Evolutionary conservation across 2,113 vertebrate species (phyloP).

Genomic region (Onychostruthus taczanowskii): DNA sequence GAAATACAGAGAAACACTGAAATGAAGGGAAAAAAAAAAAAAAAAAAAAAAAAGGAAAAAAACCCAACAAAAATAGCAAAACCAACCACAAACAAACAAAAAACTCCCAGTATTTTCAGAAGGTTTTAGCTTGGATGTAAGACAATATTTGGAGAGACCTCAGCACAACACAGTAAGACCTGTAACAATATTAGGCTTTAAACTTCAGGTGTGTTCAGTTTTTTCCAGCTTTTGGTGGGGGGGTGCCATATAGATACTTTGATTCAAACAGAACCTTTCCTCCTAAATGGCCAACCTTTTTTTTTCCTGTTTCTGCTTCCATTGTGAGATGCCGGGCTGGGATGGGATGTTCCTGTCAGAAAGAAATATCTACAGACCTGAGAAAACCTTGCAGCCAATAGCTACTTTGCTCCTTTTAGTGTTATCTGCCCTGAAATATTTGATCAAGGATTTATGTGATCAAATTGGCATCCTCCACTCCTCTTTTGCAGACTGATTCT

Average conservation of each 20-base stretch:
- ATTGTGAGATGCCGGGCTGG: not conserved
- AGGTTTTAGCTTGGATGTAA: not conserved
- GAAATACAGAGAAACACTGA: not conserved
- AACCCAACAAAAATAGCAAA: not conserved
- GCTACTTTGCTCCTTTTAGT: not conserved
- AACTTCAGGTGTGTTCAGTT: not conserved
- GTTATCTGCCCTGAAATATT: not conserved
- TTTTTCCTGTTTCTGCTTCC: not conserved
- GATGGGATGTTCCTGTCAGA: not conserved
- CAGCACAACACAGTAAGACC: not conserved
- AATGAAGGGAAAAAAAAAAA: not conserved
- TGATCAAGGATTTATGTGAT: not conserved
- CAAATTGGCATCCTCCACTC: not conserved
- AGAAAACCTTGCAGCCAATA: not conserved
- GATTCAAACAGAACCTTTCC: not conserved
- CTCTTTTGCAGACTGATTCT: not conserved
- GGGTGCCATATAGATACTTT: not conserved
- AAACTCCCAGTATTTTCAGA: not conserved
- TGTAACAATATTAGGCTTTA: not conserved
- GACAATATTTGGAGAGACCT: not conserved
- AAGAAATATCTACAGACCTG: not conserved
- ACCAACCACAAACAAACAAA: not conserved
- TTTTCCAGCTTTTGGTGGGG: not conserved
- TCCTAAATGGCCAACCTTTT: not conserved
- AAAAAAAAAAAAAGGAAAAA: not conserved